Conservation (phyloP, 2,113 vertebrate species). For the Phalacrocorax pelagicus region DNA sequence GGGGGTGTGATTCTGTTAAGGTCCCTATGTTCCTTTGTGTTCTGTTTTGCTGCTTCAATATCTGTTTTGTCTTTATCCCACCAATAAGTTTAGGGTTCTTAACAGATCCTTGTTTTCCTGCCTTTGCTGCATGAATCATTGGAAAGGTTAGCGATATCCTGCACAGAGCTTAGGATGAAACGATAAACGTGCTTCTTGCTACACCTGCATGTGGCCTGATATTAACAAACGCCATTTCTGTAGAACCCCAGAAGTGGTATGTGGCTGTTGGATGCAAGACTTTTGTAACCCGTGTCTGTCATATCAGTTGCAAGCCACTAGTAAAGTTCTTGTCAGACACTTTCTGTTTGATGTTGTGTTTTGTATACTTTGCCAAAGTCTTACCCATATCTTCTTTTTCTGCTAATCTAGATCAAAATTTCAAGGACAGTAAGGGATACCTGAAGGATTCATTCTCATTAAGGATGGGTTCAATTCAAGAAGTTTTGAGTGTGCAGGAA, state of each 20-base stretch:
- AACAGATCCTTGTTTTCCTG: background rate
- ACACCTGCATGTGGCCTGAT: rapidly evolving
- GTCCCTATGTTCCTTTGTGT: background rate
- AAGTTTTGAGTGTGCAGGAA: background rate
- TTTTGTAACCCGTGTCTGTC: background rate
- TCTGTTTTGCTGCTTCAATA: background rate
- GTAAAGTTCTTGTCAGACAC: background rate
- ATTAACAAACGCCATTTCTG: background rate
- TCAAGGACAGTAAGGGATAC: background rate
- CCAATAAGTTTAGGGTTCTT: background rate
- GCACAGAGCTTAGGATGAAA: background rate
- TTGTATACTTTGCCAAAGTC: background rate
- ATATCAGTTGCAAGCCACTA: background rate
- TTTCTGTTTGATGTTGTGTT: background rate
- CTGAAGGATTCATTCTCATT: background rate
- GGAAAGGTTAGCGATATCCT: background rate
- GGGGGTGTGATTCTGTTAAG: background rate
- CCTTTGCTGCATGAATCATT: background rate
- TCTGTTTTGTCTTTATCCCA: background rate
- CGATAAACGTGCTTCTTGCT: rapidly evolving
- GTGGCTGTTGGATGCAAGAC: background rate
- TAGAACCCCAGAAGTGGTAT: background rate
- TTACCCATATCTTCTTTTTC: background rate
- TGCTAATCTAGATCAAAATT: background rate
- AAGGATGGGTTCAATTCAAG: background rate